Percentiles rank a stretch among this genome's conserved stretches.
phyloP scores from a whole-genome alignment of 2,113 vertebrate genomes.

The Glaucomys volans region DNA sequence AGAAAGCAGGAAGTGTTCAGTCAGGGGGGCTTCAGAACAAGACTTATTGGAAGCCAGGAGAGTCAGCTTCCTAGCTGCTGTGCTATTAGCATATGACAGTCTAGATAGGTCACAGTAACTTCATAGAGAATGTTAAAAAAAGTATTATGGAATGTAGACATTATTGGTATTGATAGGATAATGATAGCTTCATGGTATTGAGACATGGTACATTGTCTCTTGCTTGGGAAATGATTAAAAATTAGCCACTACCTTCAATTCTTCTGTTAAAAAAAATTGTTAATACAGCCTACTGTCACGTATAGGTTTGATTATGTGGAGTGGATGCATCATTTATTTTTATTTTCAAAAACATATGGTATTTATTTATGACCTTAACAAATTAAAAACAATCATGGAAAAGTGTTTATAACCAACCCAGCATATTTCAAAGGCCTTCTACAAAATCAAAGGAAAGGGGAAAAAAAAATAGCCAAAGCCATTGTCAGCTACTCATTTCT shows the following conservation, averaged over 20 bases:
- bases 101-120: not conserved
- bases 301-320: constrained; percentile 31
- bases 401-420: constrained; percentile 76
- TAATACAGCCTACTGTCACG: not conserved
- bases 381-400: constrained; percentile 84
- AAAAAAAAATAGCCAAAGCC: constrained; percentile 67
- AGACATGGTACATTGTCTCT: not conserved
- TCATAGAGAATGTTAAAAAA: not conserved
- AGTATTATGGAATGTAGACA: not conserved
- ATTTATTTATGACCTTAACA: constrained; percentile 84
- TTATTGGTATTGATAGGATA: not conserved
- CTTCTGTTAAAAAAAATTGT: constrained; percentile 44
- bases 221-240: constrained; percentile 32
- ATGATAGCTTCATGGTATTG: not conserved
- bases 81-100: not conserved
- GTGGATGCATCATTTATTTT: constrained; percentile 73
- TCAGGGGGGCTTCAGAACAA: not conserved
- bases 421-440: constrained; percentile 81
- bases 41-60: not conserved
- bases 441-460: constrained; percentile 81
- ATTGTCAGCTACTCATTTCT: constrained; percentile 75
- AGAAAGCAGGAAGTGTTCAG: not conserved
- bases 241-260: constrained; percentile 20
- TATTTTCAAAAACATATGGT: constrained; percentile 79
- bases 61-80: not conserved